Percentiles rank a stretch among this genome's conserved stretches.
Conservation (phyloP, 1,140 invertebrate genomes). For the Parapsyche elsis region DNA sequence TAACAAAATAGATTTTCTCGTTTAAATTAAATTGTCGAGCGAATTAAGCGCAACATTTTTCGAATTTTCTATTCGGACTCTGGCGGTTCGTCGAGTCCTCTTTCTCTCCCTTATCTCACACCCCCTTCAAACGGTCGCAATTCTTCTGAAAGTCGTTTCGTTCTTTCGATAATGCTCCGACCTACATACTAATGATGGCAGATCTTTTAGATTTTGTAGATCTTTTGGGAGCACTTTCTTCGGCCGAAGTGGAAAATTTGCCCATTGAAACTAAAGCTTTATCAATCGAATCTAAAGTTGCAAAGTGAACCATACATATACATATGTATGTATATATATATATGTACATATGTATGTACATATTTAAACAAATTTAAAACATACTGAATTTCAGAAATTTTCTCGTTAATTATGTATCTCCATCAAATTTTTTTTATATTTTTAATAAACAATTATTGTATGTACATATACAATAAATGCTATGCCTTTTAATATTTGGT, state of each 20-base stretch:
- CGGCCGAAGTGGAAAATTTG: neutral
- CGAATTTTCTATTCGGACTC: neutral
- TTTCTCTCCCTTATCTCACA: neutral
- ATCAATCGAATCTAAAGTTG: neutral
- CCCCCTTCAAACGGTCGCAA: neutral
- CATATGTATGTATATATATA: neutral
- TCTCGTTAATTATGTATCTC: too few species aligned
- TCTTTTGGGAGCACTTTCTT: neutral
- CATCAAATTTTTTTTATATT: too few species aligned
- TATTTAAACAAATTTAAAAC: neutral
- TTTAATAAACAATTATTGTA: too few species aligned
- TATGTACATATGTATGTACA: neutral
- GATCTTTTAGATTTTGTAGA: neutral
- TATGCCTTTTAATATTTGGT: too few species aligned
- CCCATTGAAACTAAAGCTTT: neutral
- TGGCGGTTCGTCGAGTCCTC: neutral
- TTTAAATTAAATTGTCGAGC: constrained; percentile 12
- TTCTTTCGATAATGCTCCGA: neutral
- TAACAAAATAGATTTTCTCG: constrained; percentile 15
- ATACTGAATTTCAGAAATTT: too few species aligned
- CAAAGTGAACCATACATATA: neutral
- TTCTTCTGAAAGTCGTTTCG: neutral
- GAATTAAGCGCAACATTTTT: neutral
- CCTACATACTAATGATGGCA: constrained; percentile 14
- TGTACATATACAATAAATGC: too few species aligned